These are phyloP conservation scores for Etia nguti DNA, from an alignment of 2,113 vertebrate species.

Conservation along the genomic window DNA sequence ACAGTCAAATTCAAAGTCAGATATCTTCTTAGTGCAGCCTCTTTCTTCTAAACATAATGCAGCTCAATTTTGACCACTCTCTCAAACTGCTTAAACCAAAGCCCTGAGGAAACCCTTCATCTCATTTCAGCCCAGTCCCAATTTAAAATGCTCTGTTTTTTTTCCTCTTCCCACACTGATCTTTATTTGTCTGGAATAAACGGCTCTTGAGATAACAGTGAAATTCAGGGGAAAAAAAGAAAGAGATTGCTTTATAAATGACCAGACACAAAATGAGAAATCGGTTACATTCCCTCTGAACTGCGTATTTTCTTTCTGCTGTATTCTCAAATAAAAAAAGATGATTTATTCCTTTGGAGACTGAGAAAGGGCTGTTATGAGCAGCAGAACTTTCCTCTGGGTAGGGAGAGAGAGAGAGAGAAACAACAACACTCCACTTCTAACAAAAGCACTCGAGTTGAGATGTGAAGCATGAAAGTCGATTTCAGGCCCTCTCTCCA, in stretches of 20 bases:
- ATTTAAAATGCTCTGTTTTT: not conserved
- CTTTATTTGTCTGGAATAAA: not conserved
- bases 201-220: not conserved
- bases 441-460: not conserved
- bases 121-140: not conserved
- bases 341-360: not conserved
- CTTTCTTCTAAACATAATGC: not conserved
- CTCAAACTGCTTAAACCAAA: not conserved
- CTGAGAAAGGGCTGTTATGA: not conserved
- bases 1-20: not conserved
- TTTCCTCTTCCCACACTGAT: not conserved
- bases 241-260: not conserved
- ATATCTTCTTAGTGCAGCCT: not conserved
- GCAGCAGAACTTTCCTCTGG: not conserved
- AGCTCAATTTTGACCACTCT: not conserved
- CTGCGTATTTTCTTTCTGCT: not conserved
- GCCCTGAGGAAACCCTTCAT: not conserved
- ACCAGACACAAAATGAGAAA: not conserved
- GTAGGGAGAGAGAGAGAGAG: not conserved
- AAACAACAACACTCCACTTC: not conserved
- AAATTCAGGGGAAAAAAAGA: fast-evolving
- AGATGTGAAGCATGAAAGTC: not conserved
- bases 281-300: not conserved
- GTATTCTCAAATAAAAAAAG: not conserved
- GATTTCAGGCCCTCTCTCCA: not conserved